phyloP scores from a whole-genome alignment of 1,140 invertebrate genomes.

The Caenorhabditis tropicalis region DNA sequence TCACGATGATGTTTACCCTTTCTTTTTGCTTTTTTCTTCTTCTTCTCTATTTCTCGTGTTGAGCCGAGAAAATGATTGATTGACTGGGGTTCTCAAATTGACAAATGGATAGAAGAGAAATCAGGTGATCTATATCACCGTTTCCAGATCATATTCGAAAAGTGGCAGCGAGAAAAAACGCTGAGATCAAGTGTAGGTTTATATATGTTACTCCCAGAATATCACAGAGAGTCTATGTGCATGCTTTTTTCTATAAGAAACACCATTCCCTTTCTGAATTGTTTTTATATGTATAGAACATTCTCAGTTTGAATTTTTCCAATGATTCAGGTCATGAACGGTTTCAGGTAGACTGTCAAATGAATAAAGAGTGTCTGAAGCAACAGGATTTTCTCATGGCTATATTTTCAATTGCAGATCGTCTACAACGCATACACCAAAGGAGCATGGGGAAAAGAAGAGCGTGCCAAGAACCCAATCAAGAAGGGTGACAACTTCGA shows the following conservation, averaged over 20 bases:
- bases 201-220: neutral
- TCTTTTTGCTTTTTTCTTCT: neutral
- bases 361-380: too few species aligned
- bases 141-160: constrained; percentile 40
- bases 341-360: too few species aligned
- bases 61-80: constrained; percentile 43
- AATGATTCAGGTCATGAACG: too few species aligned
- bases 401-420: constrained; percentile 46
- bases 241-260: neutral
- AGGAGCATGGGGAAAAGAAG: constrained; percentile 57
- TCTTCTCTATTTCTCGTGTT: neutral
- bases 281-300: constrained; percentile 10
- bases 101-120: neutral
- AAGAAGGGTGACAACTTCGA: constrained; percentile 58
- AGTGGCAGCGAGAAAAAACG: constrained; percentile 36
- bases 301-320: neutral
- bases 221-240: neutral
- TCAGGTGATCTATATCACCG: neutral
- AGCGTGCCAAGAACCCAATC: constrained; percentile 54
- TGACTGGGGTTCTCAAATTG: neutral
- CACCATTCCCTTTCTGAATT: neutral
- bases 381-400: neutral
- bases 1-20: neutral
- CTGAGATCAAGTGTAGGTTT: constrained; percentile 42
- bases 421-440: constrained; percentile 59